Conservation (phyloP, 2,113 vertebrate species). For the Delphinapterus leucas region DNA sequence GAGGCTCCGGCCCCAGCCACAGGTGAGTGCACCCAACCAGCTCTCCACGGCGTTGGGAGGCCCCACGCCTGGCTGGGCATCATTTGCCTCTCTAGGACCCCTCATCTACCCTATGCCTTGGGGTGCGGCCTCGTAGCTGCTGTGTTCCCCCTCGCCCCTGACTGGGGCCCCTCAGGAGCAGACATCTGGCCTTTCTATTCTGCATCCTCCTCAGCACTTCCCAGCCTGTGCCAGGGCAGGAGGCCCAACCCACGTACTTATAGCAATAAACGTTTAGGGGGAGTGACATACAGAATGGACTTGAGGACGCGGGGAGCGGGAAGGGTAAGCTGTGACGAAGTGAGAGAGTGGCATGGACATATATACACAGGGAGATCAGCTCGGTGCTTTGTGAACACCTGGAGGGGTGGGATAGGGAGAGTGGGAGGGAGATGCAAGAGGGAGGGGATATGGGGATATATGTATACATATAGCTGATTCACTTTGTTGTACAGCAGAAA, state of each 20-base stretch:
- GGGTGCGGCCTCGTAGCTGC: background rate
- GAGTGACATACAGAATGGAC: no score
- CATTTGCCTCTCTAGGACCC: background rate
- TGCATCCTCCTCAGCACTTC: background rate
- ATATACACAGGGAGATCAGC: no score
- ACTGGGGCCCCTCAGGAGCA: background rate
- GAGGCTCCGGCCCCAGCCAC: conserved; percentile 76
- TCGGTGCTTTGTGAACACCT: no score
- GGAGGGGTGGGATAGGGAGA: no score
- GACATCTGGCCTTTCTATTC: background rate
- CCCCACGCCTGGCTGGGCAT: background rate
- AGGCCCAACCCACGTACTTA: background rate
- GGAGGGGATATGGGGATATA: no score
- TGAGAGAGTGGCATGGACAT: no score
- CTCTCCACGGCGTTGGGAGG: background rate
- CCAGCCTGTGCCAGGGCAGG: background rate
- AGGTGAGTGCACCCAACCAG: conserved; percentile 66
- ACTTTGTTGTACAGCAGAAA: no score
- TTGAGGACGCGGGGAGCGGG: no score
- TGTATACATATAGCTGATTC: no score
- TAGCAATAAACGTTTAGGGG: background rate
- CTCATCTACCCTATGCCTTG: background rate
- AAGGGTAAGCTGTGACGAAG: no score
- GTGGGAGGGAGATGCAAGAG: no score
- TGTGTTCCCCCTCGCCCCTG: accelerated